Percentiles rank a stretch among this genome's conserved stretches.
phyloP scores from a whole-genome alignment of 2,113 vertebrate genomes.

The Syngnathoides biaculeatus region DNA sequence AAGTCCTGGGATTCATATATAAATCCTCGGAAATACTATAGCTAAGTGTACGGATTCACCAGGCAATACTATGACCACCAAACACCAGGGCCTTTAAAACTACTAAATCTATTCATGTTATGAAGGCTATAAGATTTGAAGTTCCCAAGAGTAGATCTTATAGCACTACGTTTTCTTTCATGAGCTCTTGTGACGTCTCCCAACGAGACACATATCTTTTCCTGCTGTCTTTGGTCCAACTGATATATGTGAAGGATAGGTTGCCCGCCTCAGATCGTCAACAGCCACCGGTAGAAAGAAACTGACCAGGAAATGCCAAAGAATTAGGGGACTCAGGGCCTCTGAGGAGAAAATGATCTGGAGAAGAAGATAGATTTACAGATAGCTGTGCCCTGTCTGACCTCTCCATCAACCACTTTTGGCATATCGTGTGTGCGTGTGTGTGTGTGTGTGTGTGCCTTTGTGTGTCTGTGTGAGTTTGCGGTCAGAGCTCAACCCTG shows the following conservation, averaged over 20 bases:
- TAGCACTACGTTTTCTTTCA: conserved; percentile 22
- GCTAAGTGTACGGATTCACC: neutral
- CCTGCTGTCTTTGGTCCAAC: conserved; percentile 43
- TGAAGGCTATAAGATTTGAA: conserved; percentile 17
- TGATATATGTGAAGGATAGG: conserved; percentile 54
- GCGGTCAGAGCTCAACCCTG: conserved; percentile 43
- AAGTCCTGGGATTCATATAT: neutral
- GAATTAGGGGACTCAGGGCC: conserved; percentile 61
- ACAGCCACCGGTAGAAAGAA: conserved; percentile 52
- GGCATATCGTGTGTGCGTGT: conserved; percentile 9
- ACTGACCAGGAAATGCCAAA: conserved; percentile 67
- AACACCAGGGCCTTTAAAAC: conserved; percentile 1
- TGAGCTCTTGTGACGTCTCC: conserved; percentile 28
- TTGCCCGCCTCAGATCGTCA: conserved; percentile 28
- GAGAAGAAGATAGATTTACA: conserved; percentile 68
- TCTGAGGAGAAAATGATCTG: conserved; percentile 63
- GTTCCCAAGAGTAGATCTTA: conserved; percentile 15
- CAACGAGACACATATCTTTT: conserved; percentile 26
- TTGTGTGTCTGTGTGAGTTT: conserved; percentile 9
- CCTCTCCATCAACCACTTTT: conserved; percentile 45
- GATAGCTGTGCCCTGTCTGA: conserved; percentile 60
- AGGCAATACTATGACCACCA: conserved; percentile 1
- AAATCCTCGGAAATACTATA: conserved; percentile 8
- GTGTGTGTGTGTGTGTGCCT: conserved; percentile 6
- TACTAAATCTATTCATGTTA: conserved; percentile 14